phyloP scores from a whole-genome alignment of 2,888 invertebrate species.

The Hanleya hanleyi region DNA sequence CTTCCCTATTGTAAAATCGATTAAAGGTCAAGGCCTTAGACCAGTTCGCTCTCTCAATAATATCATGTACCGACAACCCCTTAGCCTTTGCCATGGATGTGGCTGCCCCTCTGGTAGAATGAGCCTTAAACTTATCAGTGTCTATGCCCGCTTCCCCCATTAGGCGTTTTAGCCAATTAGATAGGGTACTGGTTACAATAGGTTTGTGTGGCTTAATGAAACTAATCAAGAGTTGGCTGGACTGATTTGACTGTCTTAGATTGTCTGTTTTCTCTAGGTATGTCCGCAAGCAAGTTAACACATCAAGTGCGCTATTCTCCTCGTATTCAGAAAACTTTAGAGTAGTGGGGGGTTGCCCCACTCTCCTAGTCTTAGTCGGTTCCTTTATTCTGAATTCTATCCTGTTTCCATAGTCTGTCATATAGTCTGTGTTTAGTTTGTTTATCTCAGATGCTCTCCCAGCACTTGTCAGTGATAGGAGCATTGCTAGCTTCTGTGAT shows the following conservation, averaged over 20 bases:
- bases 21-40: not conserved
- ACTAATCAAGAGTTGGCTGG: not conserved
- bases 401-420: not conserved
- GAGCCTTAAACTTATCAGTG: not conserved
- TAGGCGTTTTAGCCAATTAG: constrained; percentile 9
- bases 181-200: not conserved
- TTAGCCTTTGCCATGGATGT: constrained; percentile 4
- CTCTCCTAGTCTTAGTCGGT: constrained; percentile 13
- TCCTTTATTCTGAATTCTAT: not conserved
- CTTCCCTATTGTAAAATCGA: constrained; percentile 5
- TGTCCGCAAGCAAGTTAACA: not conserved
- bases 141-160: not conserved
- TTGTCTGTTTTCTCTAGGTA: not conserved
- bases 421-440: not conserved
- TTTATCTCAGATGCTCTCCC: constrained; percentile 17
- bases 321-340: not conserved
- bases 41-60: constrained; percentile 5
- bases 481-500: constrained; percentile 16
- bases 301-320: not conserved
- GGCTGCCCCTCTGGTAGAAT: not conserved
- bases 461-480: constrained; percentile 16
- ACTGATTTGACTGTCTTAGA: not conserved
- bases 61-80: not conserved
- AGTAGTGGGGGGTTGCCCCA: not conserved
- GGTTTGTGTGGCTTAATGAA: constrained; percentile 2